Percentiles rank a stretch among this genome's conserved stretches.
Evolutionary conservation across 2,113 vertebrate species (phyloP).

Genomic region (Nannospalax galili): DNA sequence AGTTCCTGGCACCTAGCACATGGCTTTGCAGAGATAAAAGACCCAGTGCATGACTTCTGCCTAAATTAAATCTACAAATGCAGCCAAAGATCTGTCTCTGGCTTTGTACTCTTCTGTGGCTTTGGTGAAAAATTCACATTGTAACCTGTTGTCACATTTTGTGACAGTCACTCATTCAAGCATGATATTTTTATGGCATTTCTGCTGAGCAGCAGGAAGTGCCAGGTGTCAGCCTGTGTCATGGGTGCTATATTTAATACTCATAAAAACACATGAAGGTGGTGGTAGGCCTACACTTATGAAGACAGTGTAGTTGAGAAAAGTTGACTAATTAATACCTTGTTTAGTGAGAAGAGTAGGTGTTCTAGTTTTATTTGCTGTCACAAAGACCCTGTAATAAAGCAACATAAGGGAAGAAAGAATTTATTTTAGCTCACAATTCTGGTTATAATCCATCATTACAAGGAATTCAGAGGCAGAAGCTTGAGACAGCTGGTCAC

Average conservation of each 20-base stretch:
- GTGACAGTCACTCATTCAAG: not conserved
- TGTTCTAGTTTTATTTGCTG: not conserved
- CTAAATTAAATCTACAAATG: not conserved
- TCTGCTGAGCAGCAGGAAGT: not conserved
- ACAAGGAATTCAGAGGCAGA: not conserved
- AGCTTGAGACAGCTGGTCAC: not conserved
- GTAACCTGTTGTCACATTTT: not conserved
- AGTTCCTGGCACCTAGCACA: not conserved
- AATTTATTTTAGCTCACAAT: not conserved
- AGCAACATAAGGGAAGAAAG: not conserved
- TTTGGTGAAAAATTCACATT: not conserved
- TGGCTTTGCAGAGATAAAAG: not conserved
- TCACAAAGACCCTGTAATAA: not conserved
- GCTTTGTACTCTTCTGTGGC: not conserved
- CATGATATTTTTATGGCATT: not conserved
- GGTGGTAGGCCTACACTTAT: not conserved
- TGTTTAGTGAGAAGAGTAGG: not conserved
- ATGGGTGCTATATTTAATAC: not conserved
- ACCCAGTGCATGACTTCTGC: not conserved
- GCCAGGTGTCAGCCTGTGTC: not conserved
- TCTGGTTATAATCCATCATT: not conserved
- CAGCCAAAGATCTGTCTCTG: not conserved
- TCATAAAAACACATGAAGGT: not conserved
- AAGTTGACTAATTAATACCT: not conserved
- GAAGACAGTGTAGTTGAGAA: not conserved